phyloP scores from a whole-genome alignment of 1,140 invertebrate species.

The Oreohelix idahoensis region DNA sequence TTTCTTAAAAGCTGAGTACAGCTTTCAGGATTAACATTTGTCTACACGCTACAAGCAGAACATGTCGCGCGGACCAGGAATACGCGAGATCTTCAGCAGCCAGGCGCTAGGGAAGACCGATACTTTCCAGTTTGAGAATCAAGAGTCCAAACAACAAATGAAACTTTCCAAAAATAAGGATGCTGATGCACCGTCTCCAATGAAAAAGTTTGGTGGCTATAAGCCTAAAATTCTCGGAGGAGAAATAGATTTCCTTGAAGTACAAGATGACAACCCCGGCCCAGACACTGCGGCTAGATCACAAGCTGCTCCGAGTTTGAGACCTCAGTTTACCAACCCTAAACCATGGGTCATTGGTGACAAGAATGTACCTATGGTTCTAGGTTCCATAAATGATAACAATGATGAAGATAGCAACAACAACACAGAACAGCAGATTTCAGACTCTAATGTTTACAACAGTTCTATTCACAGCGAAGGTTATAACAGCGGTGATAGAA shows the following conservation, averaged over 20 bases:
- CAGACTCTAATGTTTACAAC: not conserved
- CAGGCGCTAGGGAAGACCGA: not conserved
- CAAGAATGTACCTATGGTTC: slow-evolving; percentile 43
- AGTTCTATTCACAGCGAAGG: not conserved
- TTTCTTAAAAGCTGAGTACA: too few species aligned
- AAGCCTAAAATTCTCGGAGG: slow-evolving; percentile 42
- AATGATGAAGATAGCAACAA: slow-evolving; percentile 24
- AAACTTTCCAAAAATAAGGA: slow-evolving; percentile 36
- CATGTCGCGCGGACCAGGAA: slow-evolving; percentile 21
- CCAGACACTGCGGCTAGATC: not conserved
- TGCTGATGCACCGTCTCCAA: not conserved
- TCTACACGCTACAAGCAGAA: not conserved
- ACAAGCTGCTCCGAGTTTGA: not conserved
- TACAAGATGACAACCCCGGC: not conserved
- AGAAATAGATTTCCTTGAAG: slow-evolving; percentile 8
- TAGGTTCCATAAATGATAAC: not conserved
- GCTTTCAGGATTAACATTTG: not conserved
- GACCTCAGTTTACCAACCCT: not conserved
- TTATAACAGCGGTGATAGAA: not conserved
- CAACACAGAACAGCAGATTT: not conserved
- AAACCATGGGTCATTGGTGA: slow-evolving; percentile 41
- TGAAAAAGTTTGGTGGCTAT: slow-evolving; percentile 44
- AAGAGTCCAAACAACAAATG: slow-evolving; percentile 35
- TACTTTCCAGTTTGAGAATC: slow-evolving; percentile 33
- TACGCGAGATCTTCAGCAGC: slow-evolving; percentile 40